Base-by-base conservation (phyloP, 1,140 invertebrate genomes). In the Oryctes rhinoceros region DNA sequence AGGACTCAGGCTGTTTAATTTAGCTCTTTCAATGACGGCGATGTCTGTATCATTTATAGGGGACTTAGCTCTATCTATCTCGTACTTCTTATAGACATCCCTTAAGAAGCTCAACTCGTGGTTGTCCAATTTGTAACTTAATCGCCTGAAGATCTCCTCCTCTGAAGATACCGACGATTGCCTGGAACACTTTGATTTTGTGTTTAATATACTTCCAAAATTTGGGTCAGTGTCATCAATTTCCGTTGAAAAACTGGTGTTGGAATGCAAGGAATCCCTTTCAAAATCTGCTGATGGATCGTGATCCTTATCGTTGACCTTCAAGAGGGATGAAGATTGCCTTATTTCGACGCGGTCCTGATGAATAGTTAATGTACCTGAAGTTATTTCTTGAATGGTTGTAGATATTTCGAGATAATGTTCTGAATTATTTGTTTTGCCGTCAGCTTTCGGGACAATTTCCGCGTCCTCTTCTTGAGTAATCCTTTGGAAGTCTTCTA, bases 11-110 rank as follows among this genome's bases (percentile, higher is more conserved):
- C 37, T 47, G 15, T 76, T 76, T 1, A 47, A 47, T 47, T 80
- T 77, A 15, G 80, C 80, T 24, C 13, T 35, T 49, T 78, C 80
- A 24, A 78, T 80, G n/a, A 80, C 9, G n/a, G 53, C 62, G 44
- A 80, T 78, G 78, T 80, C 80, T 0, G 53, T 74, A 7, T 78
- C 76, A 30, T 80, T 80, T 3, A 80, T 35, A 0, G 39, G 71
- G 4, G 79, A 80, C 11, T 76, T 80, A 0, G 79, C 13, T 18
- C 79, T 53, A 6, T 59, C 77, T 18, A 49, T 30, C 37, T 76
- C 47, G 77, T 78, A 78, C 13, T 78, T 78, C 77, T 59, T 59
- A 4, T 76, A 44, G 2, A 80, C 30, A 11, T 48, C 53, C 44
- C 53, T n/a, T 7, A 80, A 4, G 20, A 76, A 35, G 0, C 18